Evolutionary conservation across 1,140 invertebrate species (phyloP).

Genomic region (Megalonaias nervosa): DNA sequence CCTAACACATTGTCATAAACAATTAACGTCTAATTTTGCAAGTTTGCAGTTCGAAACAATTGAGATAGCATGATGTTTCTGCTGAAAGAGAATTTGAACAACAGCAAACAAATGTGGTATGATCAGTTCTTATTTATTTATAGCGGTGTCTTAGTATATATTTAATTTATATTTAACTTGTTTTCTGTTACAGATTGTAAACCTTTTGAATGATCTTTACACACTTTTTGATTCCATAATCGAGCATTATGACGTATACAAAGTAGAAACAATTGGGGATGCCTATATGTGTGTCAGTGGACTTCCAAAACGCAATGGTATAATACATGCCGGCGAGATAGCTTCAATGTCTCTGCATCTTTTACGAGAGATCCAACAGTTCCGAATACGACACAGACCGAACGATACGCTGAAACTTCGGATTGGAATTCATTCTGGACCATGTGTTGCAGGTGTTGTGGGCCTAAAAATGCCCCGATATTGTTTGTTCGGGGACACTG

Average conservation of each 20-base stretch:
- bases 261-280: slow-evolving; percentile 67
- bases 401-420: slow-evolving; percentile 87
- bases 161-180: not conserved
- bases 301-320: slow-evolving; percentile 74
- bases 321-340: slow-evolving; percentile 85
- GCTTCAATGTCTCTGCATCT: slow-evolving; percentile 90
- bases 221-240: slow-evolving; percentile 68
- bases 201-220: slow-evolving; percentile 67
- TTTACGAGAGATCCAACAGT: slow-evolving; percentile 87
- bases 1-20: not conserved
- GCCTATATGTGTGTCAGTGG: slow-evolving; percentile 70
- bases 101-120: not conserved
- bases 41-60: not conserved
- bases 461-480: slow-evolving; percentile 70
- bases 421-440: slow-evolving; percentile 90
- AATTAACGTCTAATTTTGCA: slow-evolving; percentile 1
- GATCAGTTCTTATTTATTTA: not conserved
- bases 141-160: not conserved
- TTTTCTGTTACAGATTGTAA: slow-evolving; percentile 72
- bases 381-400: slow-evolving; percentile 88
- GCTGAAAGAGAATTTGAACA: not conserved
- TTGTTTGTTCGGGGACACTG: slow-evolving; percentile 69
- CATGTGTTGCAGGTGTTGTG: slow-evolving; percentile 77
- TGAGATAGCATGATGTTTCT: not conserved
- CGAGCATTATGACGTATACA: slow-evolving; percentile 69